Percentiles rank a stretch among this genome's conserved stretches.
Conservation (phyloP, 2,888 invertebrate genomes). For the Mechanitis messenoides region DNA sequence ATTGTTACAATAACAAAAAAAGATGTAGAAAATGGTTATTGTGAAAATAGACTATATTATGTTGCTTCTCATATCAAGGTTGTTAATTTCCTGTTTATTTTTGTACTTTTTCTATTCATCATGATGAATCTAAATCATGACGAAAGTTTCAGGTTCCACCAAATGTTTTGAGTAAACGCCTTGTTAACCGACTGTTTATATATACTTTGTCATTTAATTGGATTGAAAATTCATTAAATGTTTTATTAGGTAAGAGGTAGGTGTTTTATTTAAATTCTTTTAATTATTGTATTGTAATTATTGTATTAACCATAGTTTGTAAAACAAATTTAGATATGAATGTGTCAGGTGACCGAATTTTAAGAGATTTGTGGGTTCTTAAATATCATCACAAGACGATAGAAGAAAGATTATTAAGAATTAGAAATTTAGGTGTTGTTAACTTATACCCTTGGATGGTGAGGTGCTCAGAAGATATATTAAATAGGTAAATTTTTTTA, state of each 20-base stretch:
- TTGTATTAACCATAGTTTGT: not conserved
- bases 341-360: constrained; percentile 71
- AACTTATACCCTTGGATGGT: constrained; percentile 81
- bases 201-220: constrained; percentile 74
- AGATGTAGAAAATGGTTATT: constrained; percentile 58
- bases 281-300: no score
- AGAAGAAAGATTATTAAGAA: constrained; percentile 64
- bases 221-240: constrained; percentile 69
- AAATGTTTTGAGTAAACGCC: constrained; percentile 56
- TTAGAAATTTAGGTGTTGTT: constrained; percentile 66
- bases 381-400: constrained; percentile 76
- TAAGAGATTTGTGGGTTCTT: constrained; percentile 80
- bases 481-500: constrained; percentile 64
- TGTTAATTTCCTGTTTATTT: constrained; percentile 13
- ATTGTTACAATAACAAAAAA: constrained; percentile 51
- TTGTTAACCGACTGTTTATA: constrained; percentile 73
- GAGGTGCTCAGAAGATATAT: constrained; percentile 74
- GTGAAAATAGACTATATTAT: constrained; percentile 76
- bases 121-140: constrained; percentile 15
- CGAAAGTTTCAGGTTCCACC: constrained; percentile 56
- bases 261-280: not conserved
- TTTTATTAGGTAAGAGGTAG: constrained; percentile 60
- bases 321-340: constrained; percentile 58
- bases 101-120: not conserved
- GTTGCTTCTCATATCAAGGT: constrained; percentile 69